These are phyloP conservation scores for Sylvilagus bachmani DNA, from an alignment of 2,113 vertebrate species.

Conservation along the genomic window DNA sequence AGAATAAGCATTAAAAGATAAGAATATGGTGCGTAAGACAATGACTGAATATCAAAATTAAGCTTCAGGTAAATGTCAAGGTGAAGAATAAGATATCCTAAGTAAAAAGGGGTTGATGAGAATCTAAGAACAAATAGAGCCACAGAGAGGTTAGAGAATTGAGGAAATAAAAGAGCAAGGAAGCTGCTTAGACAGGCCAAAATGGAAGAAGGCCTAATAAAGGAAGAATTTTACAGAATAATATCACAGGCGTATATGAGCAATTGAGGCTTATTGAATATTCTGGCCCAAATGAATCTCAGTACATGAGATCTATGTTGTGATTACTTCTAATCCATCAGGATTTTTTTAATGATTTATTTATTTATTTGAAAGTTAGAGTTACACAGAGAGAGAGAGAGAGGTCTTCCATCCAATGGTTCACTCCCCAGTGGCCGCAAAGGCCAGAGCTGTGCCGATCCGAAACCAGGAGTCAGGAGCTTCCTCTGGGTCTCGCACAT, in stretches of 20 bases:
- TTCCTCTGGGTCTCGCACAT: too few relatives aligned
- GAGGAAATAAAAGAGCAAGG: background rate
- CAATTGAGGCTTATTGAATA: background rate
- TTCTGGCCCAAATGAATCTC: background rate
- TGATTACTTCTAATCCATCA: background rate
- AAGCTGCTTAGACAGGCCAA: background rate
- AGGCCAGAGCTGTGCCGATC: too few relatives aligned
- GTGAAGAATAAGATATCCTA: background rate
- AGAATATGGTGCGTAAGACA: background rate
- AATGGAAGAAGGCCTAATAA: background rate
- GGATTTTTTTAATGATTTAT: background rate
- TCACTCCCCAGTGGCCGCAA: too few relatives aligned
- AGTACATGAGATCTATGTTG: background rate
- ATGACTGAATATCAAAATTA: background rate
- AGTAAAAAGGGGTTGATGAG: background rate
- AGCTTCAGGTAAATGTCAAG: background rate
- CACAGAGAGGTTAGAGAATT: background rate
- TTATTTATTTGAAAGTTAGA: too few relatives aligned
- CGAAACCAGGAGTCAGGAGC: too few relatives aligned
- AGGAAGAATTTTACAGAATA: background rate
- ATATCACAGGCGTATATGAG: background rate
- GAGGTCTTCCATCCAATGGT: too few relatives aligned
- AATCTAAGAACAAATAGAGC: background rate
- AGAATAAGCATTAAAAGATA: background rate
- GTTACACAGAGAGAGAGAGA: too few relatives aligned